phyloP scores from a whole-genome alignment of 2,888 invertebrate genomes.

The Penaeus monodon region DNA sequence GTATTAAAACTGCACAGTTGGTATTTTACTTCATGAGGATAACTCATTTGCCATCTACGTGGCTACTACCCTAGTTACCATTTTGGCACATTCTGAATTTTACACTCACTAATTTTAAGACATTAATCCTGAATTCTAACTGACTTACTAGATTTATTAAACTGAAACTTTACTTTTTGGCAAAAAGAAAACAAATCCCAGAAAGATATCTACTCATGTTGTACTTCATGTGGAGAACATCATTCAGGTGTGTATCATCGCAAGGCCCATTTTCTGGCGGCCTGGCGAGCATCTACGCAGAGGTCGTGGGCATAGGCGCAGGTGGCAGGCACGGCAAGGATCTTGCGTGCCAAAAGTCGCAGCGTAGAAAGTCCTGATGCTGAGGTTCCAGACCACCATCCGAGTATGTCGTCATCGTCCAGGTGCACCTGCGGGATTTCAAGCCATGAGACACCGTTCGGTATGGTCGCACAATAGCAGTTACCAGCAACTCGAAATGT shows the following conservation, averaged over 20 bases:
- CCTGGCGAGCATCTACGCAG: conserved; percentile 54
- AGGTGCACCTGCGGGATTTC: conserved; percentile 58
- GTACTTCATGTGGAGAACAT: conserved; percentile 64
- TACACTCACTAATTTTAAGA: too few relatives aligned
- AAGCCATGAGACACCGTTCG: too few relatives aligned
- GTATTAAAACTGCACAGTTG: too few relatives aligned
- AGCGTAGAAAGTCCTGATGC: conserved; percentile 63
- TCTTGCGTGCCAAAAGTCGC: conserved; percentile 59
- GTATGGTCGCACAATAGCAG: too few relatives aligned
- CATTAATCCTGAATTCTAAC: too few relatives aligned
- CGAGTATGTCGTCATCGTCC: conserved; percentile 63
- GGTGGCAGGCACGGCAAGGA: conserved; percentile 64
- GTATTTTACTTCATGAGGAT: too few relatives aligned
- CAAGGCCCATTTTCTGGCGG: conserved; percentile 52
- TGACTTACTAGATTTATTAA: too few relatives aligned
- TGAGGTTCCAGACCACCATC: conserved; percentile 63
- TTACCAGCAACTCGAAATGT: too few relatives aligned
- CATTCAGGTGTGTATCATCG: conserved; percentile 59
- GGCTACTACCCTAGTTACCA: too few relatives aligned
- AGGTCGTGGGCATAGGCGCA: conserved; percentile 63
- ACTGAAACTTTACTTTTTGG: conserved; percentile 11
- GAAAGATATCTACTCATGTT: conserved; percentile 54
- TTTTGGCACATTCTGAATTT: too few relatives aligned
- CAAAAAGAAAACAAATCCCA: conserved; percentile 24
- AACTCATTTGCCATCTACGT: too few relatives aligned